A percentile compares a stretch with the other conserved stretches of the same genome.
Conservation (phyloP, 2,888 invertebrate species). For the Trichopria drosophilae region DNA sequence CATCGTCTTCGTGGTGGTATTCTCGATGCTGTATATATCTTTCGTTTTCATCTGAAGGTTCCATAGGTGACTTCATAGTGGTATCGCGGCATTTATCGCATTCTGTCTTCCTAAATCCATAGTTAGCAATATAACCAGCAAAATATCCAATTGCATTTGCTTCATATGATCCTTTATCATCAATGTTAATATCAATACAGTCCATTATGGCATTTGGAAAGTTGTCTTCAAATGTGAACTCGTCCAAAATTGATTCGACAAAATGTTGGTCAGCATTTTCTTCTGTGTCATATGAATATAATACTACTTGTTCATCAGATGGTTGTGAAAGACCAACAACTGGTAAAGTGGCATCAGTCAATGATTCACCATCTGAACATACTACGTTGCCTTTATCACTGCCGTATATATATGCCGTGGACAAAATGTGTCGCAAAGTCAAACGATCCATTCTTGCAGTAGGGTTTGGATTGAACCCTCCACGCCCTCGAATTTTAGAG, state of each 20-base stretch:
- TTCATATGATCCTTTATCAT: constrained; percentile 8
- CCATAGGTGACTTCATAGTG: constrained; percentile 10
- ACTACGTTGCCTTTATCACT: constrained; percentile 25
- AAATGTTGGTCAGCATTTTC: too few relatives aligned
- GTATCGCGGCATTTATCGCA: constrained; percentile 9
- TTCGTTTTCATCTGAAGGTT: constrained; percentile 10
- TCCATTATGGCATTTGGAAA: too few relatives aligned
- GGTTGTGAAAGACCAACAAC: too few relatives aligned
- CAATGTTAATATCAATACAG: background rate
- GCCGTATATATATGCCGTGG: constrained; percentile 23
- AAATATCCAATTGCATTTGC: constrained; percentile 14
- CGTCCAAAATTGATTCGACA: too few relatives aligned
- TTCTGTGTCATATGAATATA: too few relatives aligned
- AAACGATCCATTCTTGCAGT: constrained; percentile 29
- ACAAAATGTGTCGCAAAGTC: constrained; percentile 27
- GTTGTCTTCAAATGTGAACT: too few relatives aligned
- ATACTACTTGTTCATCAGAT: too few relatives aligned
- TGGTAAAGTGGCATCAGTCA: background rate
- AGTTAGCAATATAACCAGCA: constrained; percentile 14
- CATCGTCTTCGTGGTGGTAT: constrained; percentile 13
- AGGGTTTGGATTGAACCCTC: constrained; percentile 33
- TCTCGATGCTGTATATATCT: constrained; percentile 11
- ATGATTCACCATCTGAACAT: constrained; percentile 8
- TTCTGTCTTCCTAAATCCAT: background rate
- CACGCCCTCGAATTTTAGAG: constrained; percentile 32